These are phyloP conservation scores for Pseudopleuronectes americanus DNA, from an alignment of 2,797 vertebrate genomes.

Conservation along the genomic window DNA sequence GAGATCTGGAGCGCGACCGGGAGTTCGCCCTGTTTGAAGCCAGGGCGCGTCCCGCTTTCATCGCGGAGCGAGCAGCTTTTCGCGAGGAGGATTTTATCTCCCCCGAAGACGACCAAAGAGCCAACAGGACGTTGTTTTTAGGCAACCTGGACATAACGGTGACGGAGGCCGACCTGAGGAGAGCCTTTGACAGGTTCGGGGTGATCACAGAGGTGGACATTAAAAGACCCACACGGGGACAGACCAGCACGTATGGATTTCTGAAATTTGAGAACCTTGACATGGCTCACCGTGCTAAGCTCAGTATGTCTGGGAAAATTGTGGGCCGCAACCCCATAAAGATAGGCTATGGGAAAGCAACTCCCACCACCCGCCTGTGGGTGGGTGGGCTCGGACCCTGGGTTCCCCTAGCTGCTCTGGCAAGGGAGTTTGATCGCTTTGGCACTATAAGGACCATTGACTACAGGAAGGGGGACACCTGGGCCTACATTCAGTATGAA, in stretches of 20 bases:
- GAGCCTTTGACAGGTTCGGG: slow-evolving; percentile 96
- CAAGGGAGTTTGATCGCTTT: slow-evolving; percentile 98
- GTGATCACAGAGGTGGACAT: slow-evolving; percentile 98
- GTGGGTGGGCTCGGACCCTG: slow-evolving; percentile 96
- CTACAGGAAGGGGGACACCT: slow-evolving; percentile 97
- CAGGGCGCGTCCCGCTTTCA: slow-evolving; percentile 89
- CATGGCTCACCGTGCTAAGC: slow-evolving; percentile 97
- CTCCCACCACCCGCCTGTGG: slow-evolving; percentile 95
- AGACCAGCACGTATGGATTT: slow-evolving; percentile 96
- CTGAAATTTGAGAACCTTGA: slow-evolving; percentile 98
- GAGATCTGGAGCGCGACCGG: slow-evolving; percentile 94
- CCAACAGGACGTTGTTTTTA: slow-evolving; percentile 96
- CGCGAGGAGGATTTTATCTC: slow-evolving; percentile 95
- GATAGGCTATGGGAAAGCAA: slow-evolving; percentile 98
- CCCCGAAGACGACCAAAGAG: slow-evolving; percentile 96
- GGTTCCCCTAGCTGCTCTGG: slow-evolving; percentile 94
- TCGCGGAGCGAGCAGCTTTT: slow-evolving; percentile 89
- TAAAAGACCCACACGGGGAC: slow-evolving; percentile 91
- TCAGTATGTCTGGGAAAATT: slow-evolving; percentile 97
- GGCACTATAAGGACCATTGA: slow-evolving; percentile 98
- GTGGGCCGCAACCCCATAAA: slow-evolving; percentile 95
- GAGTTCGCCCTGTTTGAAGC: slow-evolving; percentile 93
- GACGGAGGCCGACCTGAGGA: slow-evolving; percentile 91
- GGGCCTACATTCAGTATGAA: slow-evolving; percentile 99
- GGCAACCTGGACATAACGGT: slow-evolving; percentile 96